Evolutionary conservation across 2,888 invertebrate genomes (phyloP), one percentile per base, ranked within the genome.

Genomic region (Plebejus argus): DNA sequence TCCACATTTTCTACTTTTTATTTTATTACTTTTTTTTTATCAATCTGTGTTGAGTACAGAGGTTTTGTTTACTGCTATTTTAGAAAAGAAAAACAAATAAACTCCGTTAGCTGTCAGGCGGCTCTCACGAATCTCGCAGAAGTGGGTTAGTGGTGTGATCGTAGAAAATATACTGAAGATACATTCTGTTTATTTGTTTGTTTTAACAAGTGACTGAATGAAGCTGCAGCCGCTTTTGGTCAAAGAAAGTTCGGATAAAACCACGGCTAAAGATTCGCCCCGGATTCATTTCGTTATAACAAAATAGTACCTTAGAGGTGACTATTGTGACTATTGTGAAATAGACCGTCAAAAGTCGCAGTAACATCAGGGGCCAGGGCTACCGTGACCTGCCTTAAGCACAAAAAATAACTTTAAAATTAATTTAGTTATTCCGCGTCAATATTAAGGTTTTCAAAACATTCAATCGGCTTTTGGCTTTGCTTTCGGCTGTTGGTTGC

Each of bases 131-230:
- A 66, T 33, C 18, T 66, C 15, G 15, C 66, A 7, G 66, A 66
- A 66, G 28, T 66, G 66, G 66, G 66, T 66, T 66, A 66, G 33
- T 66, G 66, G 66, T 66, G 66, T 66, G 66, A 66, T 66, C 66
- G 15, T 66, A 66, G 66, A 66, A 28, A 66, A 61, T 23, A 20
- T 66, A 33, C 66, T 15, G 6, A 15, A 53, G 53, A 75, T 53
- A 53, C 75, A 23, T 75, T 75, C 4, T 6, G 53, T 6, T 28
- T 23, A 4, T 23, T 23, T 23, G 3, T 61, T 61, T 66, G 28
- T 33, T 33, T 66, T 28, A 66, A 66, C 15, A 66, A 58, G 8
- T 18, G 58, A 23, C 61, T 23, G 8, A 23, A 61, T 61, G 23
- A 45, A 45, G 45, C 10, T 45, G 45, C 45, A 45, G 45, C 45